A percentile compares a stretch with the other conserved stretches of the same genome.
Conservation (phyloP, 35 echinoderm and acorn worm genomes). For the Heliocidaris erythrogramma region DNA sequence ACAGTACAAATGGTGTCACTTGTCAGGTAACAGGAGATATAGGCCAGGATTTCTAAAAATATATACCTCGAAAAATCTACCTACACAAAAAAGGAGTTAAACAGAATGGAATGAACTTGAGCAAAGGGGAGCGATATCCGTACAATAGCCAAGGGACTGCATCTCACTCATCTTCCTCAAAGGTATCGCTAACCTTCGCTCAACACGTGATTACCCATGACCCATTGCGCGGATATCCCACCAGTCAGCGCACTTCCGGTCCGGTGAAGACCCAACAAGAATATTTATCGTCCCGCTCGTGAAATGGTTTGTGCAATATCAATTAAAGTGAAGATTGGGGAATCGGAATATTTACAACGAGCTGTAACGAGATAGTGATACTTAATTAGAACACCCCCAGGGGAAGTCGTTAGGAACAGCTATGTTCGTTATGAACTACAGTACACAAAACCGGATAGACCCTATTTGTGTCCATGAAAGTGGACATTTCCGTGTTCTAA, state of each 20-base stretch:
- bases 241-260: background rate
- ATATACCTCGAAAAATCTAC: background rate
- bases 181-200: background rate
- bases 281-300: background rate
- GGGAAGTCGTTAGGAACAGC: background rate
- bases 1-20: background rate
- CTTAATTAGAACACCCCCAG: background rate
- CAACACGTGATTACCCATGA: background rate
- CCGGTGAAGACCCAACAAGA: background rate
- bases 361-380: conserved; percentile 16
- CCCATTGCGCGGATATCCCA: conserved; percentile 6
- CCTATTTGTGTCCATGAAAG: background rate
- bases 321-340: conserved; percentile 7
- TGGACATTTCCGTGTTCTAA: background rate
- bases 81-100: background rate
- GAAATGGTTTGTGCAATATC: conserved; percentile 5
- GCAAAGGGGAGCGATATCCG: background rate
- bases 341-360: conserved; percentile 3
- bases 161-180: background rate
- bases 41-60: background rate
- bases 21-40: background rate
- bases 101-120: background rate
- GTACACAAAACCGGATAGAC: background rate
- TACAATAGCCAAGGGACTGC: background rate
- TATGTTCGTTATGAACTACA: background rate